Evolutionary conservation across 1,140 invertebrate species (phyloP).

Genomic region (Hermatobates lingyangjiaoensis): DNA sequence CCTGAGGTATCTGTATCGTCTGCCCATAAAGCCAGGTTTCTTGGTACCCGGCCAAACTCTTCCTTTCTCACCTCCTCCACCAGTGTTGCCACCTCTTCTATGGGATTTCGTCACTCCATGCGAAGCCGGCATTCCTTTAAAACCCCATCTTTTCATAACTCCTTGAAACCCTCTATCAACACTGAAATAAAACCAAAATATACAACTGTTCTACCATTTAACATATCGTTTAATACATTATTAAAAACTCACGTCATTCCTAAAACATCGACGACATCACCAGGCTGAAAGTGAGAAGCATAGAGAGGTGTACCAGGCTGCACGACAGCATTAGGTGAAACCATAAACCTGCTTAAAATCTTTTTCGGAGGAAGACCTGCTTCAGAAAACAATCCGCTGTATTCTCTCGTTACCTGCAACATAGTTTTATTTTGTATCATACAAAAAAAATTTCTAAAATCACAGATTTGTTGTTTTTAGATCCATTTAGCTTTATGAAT

Average conservation of each 20-base stretch:
- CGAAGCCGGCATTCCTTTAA: conserved; percentile 78
- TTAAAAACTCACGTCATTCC: conserved; percentile 80
- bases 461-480: too few relatives aligned
- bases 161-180: conserved; percentile 95
- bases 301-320: conserved; percentile 74
- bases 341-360: conserved; percentile 59
- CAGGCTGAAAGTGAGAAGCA: conserved; percentile 76
- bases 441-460: too few relatives aligned
- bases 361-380: conserved; percentile 80
- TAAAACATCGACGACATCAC: conserved; percentile 75
- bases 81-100: conserved; percentile 76
- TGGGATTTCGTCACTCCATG: conserved; percentile 93
- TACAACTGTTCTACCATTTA: too few relatives aligned
- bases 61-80: conserved; percentile 59
- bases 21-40: conserved; percentile 95
- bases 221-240: too few relatives aligned
- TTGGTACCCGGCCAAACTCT: conserved; percentile 88
- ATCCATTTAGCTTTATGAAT: too few relatives aligned
- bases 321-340: conserved; percentile 72
- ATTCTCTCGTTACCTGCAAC: conserved; percentile 70
- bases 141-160: conserved; percentile 89
- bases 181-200: conserved; percentile 29
- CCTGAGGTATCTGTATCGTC: conserved; percentile 37
- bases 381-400: conserved; percentile 67
- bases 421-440: too few relatives aligned